A percentile compares a stretch with the other conserved stretches of the same genome.
phyloP scores from a whole-genome alignment of 2,888 invertebrate genomes.

The Caradrina kadenii region DNA sequence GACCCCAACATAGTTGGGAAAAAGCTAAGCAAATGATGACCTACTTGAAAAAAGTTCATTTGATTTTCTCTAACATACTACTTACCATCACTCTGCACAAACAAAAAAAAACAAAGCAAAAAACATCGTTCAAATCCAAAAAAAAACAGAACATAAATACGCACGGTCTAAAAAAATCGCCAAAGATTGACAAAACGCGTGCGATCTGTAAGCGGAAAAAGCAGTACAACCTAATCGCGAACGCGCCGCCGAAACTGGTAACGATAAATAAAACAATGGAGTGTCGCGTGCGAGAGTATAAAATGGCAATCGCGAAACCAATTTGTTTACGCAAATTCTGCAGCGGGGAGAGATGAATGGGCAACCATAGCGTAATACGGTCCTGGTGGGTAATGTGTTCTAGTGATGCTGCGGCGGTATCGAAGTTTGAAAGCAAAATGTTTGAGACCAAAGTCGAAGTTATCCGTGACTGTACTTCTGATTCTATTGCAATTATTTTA shows the following conservation, averaged over 20 bases:
- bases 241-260: slow-evolving; percentile 87
- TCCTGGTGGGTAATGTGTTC: slow-evolving; percentile 80
- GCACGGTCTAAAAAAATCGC: slow-evolving; percentile 67
- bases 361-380: slow-evolving; percentile 89
- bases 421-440: slow-evolving; percentile 23
- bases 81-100: no score
- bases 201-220: slow-evolving; percentile 88
- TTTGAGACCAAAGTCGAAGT: background rate
- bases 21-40: no score
- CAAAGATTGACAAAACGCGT: slow-evolving; percentile 84
- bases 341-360: slow-evolving; percentile 90
- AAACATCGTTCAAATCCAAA: slow-evolving; percentile 30
- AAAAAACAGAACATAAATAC: slow-evolving; percentile 22
- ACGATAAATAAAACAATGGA: slow-evolving; percentile 90
- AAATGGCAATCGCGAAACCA: slow-evolving; percentile 91
- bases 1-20: no score
- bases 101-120: background rate
- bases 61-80: no score
- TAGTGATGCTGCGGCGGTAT: slow-evolving; percentile 68
- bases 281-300: slow-evolving; percentile 89
- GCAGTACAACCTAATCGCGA: slow-evolving; percentile 88
- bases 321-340: slow-evolving; percentile 91
- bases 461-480: background rate
- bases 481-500: no score
- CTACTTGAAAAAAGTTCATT: no score